Base-by-base conservation (phyloP, 2,113 vertebrate species). In the Lamprotornis superbus region DNA sequence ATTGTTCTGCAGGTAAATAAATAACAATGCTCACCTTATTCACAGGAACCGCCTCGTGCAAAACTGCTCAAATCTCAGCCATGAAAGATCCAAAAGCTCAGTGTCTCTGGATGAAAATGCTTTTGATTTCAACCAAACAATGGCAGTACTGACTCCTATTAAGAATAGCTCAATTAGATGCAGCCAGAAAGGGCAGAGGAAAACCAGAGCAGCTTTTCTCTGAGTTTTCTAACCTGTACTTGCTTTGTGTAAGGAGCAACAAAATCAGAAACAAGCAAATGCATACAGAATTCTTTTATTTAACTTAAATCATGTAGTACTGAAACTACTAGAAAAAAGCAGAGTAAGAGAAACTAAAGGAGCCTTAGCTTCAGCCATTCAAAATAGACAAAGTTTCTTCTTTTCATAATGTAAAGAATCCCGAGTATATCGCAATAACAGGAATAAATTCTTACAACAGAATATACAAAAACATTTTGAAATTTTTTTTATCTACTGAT, bases 281-380 rank as follows among this genome's bases (percentile, higher is more conserved):
- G 98, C 98, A 98, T 98, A 98, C 98, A 98, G 98, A 98, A 98
- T 98, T 98, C 94, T 97, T 98, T 98, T 98, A 98, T 98, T 98
- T 98, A 98, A 98, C 98, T 98, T 98, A 98, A 98, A 98, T 97
- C 97, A 98, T 98, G 98, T 98, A 98, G 98, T 98, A 98, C 98
- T 98, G 98, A 97, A 98, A 98, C 98, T 98, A 98, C 98, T 98
- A 98, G 98, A 98, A 98, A 98, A 98, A 98, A 98, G 98, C 98
- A 98, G 98, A 98, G 98, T 98, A 98, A 98, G 98, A 98, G 98
- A 98, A 98, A 98, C 98, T 98, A 98, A 98, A 98, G 93, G 97
- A 96, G 98, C 97, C 96, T 98, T 98, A 98, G 98, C 98, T 98
- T 98, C 97, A 98, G 98, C 98, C 98, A 98, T 98, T 98, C 98